A percentile compares a stretch with the other conserved stretches of the same genome.
These are phyloP conservation scores for Oncorhynchus clarkii DNA, from an alignment of 2,113 vertebrate genomes.

Conservation along the genomic window DNA sequence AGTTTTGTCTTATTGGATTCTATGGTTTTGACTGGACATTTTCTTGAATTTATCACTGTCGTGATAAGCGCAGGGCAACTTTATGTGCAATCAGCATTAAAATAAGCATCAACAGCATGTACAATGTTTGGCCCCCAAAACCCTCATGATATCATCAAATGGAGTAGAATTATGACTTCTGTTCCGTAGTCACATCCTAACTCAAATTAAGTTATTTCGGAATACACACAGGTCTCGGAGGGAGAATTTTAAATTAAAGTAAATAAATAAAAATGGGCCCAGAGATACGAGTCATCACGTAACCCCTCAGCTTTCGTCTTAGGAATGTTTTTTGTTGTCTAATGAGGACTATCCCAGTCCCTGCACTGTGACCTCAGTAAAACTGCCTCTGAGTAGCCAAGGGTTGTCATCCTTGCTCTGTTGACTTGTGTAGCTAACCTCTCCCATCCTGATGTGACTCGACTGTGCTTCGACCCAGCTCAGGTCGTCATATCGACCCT, in stretches of 20 bases:
- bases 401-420: not conserved
- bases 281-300: conserved; percentile 21
- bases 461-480: not conserved
- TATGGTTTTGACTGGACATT: not conserved
- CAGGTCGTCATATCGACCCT: not conserved
- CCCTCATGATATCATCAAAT: conserved; percentile 25
- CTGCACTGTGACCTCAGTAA: no score
- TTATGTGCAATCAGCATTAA: not conserved
- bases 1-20: not conserved
- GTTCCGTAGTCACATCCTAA: conserved; percentile 60
- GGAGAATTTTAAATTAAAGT: not conserved
- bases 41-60: not conserved
- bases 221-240: conserved; percentile 13
- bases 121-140: conserved; percentile 13
- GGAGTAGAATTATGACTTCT: conserved; percentile 48
- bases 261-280: conserved; percentile 33
- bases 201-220: conserved; percentile 64
- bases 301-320: conserved; percentile 2
- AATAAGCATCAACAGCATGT: not conserved
- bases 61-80: not conserved
- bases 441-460: not conserved
- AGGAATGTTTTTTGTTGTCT: not conserved
- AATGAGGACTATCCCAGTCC: conserved; percentile 5
- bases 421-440: not conserved
- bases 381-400: not conserved